These are phyloP conservation scores for Pseudorhiza aurosa DNA, from an alignment of 30 jellyfish, hydroid and myxozoan genomes.

Conservation along the genomic window DNA sequence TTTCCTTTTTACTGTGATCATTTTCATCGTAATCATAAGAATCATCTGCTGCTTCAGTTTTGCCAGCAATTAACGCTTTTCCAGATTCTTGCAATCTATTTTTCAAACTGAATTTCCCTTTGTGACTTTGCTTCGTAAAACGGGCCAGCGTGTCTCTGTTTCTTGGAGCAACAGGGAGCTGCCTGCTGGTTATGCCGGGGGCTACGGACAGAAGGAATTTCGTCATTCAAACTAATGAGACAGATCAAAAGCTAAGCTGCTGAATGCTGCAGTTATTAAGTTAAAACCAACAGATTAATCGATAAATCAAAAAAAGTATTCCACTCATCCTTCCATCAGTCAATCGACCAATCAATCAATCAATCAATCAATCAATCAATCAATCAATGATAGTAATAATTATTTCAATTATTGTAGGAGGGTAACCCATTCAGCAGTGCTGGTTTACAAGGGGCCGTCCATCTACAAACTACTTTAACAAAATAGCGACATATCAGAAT, in stretches of 20 bases:
- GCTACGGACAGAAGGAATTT: background rate
- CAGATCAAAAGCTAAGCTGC: too few relatives aligned
- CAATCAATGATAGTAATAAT: too few relatives aligned
- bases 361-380: background rate
- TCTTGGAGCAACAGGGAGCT: conserved; percentile 49
- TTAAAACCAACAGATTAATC: background rate
- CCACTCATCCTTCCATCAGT: background rate
- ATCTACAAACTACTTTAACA: too few relatives aligned
- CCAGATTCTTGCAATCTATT: conserved; percentile 7
- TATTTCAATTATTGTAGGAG: too few relatives aligned
- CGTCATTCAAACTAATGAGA: too few relatives aligned
- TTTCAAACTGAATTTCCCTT: background rate
- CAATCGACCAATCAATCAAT: background rate
- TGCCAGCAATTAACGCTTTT: conserved; percentile 8
- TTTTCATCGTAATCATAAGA: conserved; percentile 26
- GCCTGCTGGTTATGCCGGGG: conserved; percentile 56
- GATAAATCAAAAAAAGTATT: background rate
- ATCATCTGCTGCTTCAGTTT: conserved; percentile 6
- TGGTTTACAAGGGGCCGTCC: too few relatives aligned
- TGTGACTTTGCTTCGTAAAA: background rate
- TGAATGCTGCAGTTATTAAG: too few relatives aligned
- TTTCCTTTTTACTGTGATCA: background rate
- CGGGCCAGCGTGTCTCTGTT: conserved; percentile 35
- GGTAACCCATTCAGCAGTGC: too few relatives aligned
- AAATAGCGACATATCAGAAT: too few relatives aligned